A percentile compares a stretch with the other conserved stretches of the same genome.
phyloP scores from a whole-genome alignment of 2,797 vertebrate genomes.

The Perdix hodgsoniae region DNA sequence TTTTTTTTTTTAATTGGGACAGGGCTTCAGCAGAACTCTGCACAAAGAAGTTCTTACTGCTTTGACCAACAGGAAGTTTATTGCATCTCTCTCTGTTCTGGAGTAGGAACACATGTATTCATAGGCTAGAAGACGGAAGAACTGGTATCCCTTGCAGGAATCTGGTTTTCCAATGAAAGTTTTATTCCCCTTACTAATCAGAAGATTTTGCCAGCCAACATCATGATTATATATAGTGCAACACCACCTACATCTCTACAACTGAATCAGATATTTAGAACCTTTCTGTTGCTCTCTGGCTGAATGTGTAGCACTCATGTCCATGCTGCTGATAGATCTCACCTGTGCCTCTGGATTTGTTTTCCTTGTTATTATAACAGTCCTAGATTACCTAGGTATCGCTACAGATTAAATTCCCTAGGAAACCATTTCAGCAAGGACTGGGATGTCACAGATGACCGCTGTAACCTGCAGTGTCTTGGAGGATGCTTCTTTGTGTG shows the following conservation, averaged over 20 bases:
- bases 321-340: background rate
- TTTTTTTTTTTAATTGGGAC: background rate
- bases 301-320: background rate
- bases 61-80: background rate
- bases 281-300: background rate
- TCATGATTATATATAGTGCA: background rate
- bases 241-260: background rate
- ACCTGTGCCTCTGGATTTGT: fast-evolving
- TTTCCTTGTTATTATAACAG: background rate
- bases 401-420: background rate
- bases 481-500: background rate
- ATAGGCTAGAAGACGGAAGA: background rate
- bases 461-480: background rate
- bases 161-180: background rate
- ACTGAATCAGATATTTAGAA: background rate
- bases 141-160: background rate
- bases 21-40: background rate
- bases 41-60: background rate
- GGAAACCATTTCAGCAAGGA: background rate
- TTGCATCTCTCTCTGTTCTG: background rate
- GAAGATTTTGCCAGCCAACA: background rate
- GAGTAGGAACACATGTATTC: background rate
- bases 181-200: background rate
- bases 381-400: background rate
- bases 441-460: background rate